Conservation (phyloP, 2,888 invertebrate genomes). For the Dexiosoma caninum region DNA sequence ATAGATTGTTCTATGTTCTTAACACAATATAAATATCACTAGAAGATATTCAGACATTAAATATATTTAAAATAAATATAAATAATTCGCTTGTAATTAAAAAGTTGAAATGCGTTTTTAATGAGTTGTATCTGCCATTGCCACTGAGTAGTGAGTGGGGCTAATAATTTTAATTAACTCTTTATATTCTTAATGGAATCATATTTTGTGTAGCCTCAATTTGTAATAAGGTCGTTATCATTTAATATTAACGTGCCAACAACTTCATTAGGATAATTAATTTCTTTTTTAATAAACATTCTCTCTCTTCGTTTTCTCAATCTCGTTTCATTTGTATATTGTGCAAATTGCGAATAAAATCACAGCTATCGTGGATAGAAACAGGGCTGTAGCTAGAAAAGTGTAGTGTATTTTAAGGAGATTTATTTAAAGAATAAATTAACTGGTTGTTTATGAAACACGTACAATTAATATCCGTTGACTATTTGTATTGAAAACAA, state of each 20-base stretch:
- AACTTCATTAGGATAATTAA: constrained; percentile 63
- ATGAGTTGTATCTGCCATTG: neutral
- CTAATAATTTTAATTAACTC: constrained; percentile 61
- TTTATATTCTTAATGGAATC: constrained; percentile 61
- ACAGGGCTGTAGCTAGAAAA: constrained; percentile 11
- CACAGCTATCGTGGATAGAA: neutral
- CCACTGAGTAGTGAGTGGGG: neutral
- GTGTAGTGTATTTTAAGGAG: too few species aligned
- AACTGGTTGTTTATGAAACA: too few species aligned
- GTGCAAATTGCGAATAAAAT: constrained; percentile 18
- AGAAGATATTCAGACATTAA: too few species aligned
- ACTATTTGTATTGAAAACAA: too few species aligned
- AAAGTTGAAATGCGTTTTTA: too few species aligned
- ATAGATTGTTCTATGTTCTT: too few species aligned
- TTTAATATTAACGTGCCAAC: constrained; percentile 59
- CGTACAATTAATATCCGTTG: too few species aligned
- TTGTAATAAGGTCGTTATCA: constrained; percentile 49
- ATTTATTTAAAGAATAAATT: too few species aligned
- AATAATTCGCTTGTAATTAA: too few species aligned
- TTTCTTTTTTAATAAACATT: constrained; percentile 35
- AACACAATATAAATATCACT: too few species aligned
- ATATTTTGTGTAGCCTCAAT: constrained; percentile 60
- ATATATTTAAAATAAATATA: too few species aligned
- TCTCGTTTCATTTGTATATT: neutral
- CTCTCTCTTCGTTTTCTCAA: constrained; percentile 3